phyloP scores from a whole-genome alignment of 2,113 vertebrate genomes.

The Vicugna pacos region DNA sequence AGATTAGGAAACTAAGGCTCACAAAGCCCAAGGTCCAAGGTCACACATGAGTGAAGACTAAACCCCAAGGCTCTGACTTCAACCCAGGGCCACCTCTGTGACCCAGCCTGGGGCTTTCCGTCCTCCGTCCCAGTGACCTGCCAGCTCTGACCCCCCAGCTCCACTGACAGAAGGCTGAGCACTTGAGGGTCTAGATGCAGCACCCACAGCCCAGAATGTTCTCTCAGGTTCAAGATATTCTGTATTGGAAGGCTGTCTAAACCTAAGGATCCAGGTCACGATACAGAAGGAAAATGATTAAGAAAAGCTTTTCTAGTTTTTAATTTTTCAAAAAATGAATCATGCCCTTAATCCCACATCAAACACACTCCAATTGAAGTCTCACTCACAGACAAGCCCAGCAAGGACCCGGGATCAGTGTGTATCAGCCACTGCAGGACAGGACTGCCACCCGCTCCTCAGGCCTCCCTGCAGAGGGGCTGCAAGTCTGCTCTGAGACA shows the following conservation, averaged over 20 bases:
- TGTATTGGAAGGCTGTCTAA: background rate
- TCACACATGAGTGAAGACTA: too few species aligned
- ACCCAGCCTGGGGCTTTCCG: too few species aligned
- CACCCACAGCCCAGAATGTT: too few species aligned
- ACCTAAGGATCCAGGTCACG: background rate
- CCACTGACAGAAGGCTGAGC: too few species aligned
- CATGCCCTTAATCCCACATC: background rate
- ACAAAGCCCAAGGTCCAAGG: background rate
- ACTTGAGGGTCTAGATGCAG: too few species aligned
- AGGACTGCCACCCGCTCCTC: background rate
- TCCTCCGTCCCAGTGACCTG: too few species aligned
- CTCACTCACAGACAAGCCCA: background rate
- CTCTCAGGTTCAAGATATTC: too few species aligned
- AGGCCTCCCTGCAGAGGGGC: background rate
- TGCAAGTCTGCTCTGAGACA: too few species aligned
- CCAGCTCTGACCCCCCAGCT: too few species aligned
- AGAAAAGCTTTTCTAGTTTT: background rate
- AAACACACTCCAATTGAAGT: background rate
- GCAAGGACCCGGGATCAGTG: too few species aligned
- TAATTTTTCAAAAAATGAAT: background rate
- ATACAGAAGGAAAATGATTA: background rate
- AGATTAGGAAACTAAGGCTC: background rate
- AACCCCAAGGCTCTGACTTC: too few species aligned
- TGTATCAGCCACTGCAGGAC: background rate
- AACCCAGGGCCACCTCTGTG: too few species aligned